Evolutionary conservation across 2,113 vertebrate species (phyloP).

Genomic region (Callipepla californica): DNA sequence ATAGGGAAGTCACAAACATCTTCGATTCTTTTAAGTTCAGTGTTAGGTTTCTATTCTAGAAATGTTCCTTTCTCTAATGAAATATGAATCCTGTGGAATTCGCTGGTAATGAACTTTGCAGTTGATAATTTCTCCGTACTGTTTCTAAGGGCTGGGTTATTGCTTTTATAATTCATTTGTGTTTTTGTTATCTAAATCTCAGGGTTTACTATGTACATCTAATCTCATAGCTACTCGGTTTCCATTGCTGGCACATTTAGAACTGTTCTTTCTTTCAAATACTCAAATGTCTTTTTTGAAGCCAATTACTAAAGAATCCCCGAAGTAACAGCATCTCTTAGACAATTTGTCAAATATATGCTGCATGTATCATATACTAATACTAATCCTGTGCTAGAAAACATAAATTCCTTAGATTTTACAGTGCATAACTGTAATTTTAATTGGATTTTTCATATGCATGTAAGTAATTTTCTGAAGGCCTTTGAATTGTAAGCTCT

Average conservation of each 20-base stretch:
- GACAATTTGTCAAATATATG: background rate
- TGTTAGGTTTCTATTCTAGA: background rate
- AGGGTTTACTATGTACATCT: background rate
- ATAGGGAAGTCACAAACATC: background rate
- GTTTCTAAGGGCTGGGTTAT: background rate
- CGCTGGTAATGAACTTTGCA: background rate
- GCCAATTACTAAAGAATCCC: conserved; percentile 35
- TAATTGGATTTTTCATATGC: background rate
- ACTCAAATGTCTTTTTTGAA: background rate
- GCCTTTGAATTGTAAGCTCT: background rate
- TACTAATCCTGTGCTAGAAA: background rate
- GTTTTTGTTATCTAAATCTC: background rate
- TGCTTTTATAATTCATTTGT: background rate
- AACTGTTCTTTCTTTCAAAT: background rate
- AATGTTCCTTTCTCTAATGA: background rate
- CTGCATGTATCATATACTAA: background rate
- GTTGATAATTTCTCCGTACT: background rate
- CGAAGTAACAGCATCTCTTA: background rate
- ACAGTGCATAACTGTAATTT: background rate
- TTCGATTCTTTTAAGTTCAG: background rate
- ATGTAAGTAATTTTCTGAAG: background rate
- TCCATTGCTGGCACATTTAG: background rate
- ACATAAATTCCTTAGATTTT: background rate
- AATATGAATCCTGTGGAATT: conserved; percentile 15
- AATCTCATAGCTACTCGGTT: background rate